phyloP scores from a whole-genome alignment of 1,140 invertebrate genomes.

The Drosophila azteca region DNA sequence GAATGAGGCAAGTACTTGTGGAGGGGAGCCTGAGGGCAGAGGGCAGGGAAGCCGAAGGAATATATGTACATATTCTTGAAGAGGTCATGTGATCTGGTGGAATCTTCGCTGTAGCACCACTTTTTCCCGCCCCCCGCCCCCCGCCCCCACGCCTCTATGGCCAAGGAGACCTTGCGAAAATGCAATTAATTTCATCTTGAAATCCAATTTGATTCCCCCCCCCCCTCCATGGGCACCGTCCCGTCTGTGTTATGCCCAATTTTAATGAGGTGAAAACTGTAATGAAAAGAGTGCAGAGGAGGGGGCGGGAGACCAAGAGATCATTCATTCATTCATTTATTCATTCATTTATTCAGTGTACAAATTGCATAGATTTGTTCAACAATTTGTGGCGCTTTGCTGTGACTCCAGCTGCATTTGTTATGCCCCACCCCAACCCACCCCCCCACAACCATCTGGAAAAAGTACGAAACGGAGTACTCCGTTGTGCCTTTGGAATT shows the following conservation, averaged over 20 bases:
- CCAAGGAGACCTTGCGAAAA: too few relatives aligned
- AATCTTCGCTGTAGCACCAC: too few relatives aligned
- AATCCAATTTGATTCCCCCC: too few relatives aligned
- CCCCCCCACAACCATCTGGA: not conserved
- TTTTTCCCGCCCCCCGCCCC: too few relatives aligned
- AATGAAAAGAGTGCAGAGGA: conserved; percentile 35
- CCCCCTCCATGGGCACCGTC: too few relatives aligned
- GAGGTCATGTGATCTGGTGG: too few relatives aligned
- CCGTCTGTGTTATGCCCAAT: conserved; percentile 42
- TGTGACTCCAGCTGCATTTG: conserved; percentile 13
- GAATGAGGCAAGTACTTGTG: too few relatives aligned
- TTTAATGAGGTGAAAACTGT: conserved; percentile 34
- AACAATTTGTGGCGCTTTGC: conserved; percentile 19
- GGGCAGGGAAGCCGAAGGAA: too few relatives aligned
- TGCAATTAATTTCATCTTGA: too few relatives aligned
- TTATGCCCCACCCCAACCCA: not conserved
- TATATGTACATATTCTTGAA: too few relatives aligned
- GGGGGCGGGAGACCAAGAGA: not conserved
- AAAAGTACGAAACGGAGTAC: not conserved
- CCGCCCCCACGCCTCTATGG: too few relatives aligned
- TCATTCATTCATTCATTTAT: conserved; percentile 11
- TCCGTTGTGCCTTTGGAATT: conserved; percentile 22
- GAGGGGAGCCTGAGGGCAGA: too few relatives aligned
- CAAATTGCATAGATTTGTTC: conserved; percentile 48
- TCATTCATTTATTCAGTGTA: conserved; percentile 1